Conservation (phyloP, 2,797 vertebrate species). For the Crocidura indochinensis region DNA sequence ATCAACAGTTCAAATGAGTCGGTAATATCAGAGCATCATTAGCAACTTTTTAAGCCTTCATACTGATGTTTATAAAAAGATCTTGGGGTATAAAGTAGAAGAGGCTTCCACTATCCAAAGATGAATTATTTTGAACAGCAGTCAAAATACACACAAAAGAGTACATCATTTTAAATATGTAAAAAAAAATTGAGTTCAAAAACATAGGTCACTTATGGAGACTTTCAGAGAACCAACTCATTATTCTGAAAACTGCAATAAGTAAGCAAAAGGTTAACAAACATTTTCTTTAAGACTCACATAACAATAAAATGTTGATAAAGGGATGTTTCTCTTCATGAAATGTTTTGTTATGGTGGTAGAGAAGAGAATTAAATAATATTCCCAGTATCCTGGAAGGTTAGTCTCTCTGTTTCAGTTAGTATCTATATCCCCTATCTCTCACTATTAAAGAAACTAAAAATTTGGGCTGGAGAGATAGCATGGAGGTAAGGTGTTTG, state of each 20-base stretch:
- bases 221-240: neutral
- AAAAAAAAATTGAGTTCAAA: neutral
- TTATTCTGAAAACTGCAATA: constrained; percentile 23
- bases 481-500: too few species aligned
- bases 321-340: neutral
- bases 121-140: neutral
- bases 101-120: neutral
- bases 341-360: neutral
- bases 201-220: neutral
- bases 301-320: neutral
- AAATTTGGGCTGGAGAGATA: too few species aligned
- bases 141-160: neutral
- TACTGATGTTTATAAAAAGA: neutral
- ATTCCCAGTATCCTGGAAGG: neutral
- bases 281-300: neutral
- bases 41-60: neutral
- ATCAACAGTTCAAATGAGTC: neutral
- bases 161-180: neutral
- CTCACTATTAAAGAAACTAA: neutral
- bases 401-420: neutral
- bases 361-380: neutral
- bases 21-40: too few species aligned
- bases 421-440: too few species aligned
- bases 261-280: neutral
- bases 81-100: neutral